Conservation (phyloP, 2,113 vertebrate genomes). For the Sus scrofa region T2T-Sscrofa CM000818.6:98279001-98279500, state of each 20-base stretch:
- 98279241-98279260: too few species aligned
- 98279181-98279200: too few species aligned
- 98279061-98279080: not conserved
- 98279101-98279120: not conserved
- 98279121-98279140: too few species aligned
- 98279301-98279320: too few species aligned
- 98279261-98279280: too few species aligned
- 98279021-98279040: not conserved
- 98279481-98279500: not conserved
- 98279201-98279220: too few species aligned
- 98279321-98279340: not conserved
- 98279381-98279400: slow-evolving; percentile 12
- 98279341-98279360: slow-evolving; percentile 6
- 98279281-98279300: too few species aligned
- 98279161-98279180: too few species aligned
- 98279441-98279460: not conserved
- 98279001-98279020: not conserved
- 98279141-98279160: too few species aligned
- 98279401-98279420: slow-evolving; percentile 24
- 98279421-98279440: not conserved
- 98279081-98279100: not conserved
- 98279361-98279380: slow-evolving; percentile 11
- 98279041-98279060: not conserved
- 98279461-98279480: not conserved
- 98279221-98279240: too few species aligned